phyloP scores from a whole-genome alignment of 2,797 vertebrate genomes.

The Premnoplex brunnescens region DNA sequence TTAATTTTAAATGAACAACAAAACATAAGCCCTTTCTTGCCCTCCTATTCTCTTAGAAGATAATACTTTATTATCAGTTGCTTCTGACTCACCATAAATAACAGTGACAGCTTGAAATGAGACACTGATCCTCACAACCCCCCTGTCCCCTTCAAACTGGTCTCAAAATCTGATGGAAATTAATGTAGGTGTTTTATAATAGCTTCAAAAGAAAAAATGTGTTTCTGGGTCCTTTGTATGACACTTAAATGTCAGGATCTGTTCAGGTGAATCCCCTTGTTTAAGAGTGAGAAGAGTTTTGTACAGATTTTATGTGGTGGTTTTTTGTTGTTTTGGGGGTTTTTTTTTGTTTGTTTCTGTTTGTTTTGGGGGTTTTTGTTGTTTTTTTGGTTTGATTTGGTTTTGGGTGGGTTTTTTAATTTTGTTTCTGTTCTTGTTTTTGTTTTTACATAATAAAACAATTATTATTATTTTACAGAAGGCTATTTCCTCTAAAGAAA shows the following conservation, averaged over 20 bases:
- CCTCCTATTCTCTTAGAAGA: slow-evolving; percentile 33
- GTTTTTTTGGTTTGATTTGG: not conserved
- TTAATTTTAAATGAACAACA: slow-evolving; percentile 69
- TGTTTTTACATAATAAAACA: not conserved
- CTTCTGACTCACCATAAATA: slow-evolving; percentile 68
- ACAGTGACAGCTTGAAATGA: slow-evolving; percentile 57
- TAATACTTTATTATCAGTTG: slow-evolving; percentile 65
- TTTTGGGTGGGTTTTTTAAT: not conserved
- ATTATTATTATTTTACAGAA: not conserved
- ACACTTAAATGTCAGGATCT: not conserved
- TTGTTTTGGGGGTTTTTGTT: not conserved
- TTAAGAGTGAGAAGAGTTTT: not conserved
- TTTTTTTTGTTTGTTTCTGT: not conserved
- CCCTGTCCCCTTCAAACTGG: not conserved
- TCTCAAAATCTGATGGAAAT: slow-evolving; percentile 26
- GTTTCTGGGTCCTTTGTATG: not conserved
- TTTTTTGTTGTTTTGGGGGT: not conserved
- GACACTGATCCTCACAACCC: slow-evolving; percentile 20
- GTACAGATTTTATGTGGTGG: not conserved
- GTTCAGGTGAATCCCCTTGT: not conserved
- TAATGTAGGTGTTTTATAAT: slow-evolving; percentile 4
- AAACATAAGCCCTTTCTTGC: slow-evolving; percentile 46
- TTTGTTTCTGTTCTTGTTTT: not conserved
- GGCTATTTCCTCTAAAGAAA: not conserved
- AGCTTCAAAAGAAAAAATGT: not conserved